These are phyloP conservation scores for Clusia tigrina DNA, from an alignment of 2,888 invertebrate species.

Conservation along the genomic window DNA sequence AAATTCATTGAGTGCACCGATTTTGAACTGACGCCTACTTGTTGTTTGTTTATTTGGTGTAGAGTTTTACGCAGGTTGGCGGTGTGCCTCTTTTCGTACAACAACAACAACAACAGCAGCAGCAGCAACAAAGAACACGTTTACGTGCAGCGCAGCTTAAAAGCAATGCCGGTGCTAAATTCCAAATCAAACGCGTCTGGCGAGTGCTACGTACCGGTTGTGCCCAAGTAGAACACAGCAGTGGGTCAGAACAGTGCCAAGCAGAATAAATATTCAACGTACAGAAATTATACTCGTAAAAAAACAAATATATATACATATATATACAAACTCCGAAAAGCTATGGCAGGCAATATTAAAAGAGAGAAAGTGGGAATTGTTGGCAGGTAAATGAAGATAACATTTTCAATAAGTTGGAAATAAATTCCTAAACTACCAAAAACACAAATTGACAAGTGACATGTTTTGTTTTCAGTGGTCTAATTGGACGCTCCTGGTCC, in stretches of 20 bases:
- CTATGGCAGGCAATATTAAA: conserved; percentile 59
- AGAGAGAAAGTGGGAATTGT: conserved; percentile 78
- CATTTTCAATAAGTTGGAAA: not conserved
- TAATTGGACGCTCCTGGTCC: conserved; percentile 96
- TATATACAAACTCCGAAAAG: conserved; percentile 12
- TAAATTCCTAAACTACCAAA: not conserved
- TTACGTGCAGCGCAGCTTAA: not conserved
- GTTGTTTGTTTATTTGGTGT: no score
- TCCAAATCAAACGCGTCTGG: not conserved
- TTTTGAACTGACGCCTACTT: no score
- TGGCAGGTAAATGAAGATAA: conserved; percentile 70
- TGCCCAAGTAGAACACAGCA: no score
- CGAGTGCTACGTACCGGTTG: not conserved
- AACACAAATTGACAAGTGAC: not conserved
- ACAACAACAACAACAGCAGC: no score
- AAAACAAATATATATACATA: not conserved
- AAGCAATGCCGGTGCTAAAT: not conserved
- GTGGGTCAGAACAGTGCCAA: not conserved
- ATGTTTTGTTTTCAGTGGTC: conserved; percentile 71
- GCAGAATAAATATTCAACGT: not conserved
- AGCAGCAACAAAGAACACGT: no score
- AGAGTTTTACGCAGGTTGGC: no score
- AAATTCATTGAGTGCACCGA: no score
- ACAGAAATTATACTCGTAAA: not conserved
- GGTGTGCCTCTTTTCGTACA: no score